A percentile compares a stretch with the other conserved stretches of the same genome.
Evolutionary conservation across 1,140 invertebrate genomes (phyloP).

Genomic region (Pinna nobilis): DNA sequence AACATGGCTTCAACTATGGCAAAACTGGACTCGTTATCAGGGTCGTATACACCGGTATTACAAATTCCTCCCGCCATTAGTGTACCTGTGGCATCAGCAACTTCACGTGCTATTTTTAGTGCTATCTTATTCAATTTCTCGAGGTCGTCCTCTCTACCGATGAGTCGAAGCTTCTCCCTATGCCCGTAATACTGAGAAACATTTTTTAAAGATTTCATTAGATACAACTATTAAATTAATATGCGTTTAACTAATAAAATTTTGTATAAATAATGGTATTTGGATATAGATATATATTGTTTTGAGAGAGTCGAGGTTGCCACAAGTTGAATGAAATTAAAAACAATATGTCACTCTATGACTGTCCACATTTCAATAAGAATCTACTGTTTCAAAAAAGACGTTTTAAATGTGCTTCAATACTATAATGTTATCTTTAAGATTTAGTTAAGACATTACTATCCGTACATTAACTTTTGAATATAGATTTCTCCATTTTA

Average conservation of each 20-base stretch:
- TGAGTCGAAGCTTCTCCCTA: conserved; percentile 56
- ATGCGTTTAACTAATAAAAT: no score
- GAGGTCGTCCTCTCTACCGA: conserved; percentile 64
- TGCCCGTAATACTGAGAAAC: conserved; percentile 66
- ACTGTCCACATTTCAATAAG: no score
- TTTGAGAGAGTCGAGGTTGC: no score
- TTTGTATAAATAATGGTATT: no score
- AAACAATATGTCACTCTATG: no score
- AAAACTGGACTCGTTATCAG: conserved; percentile 39
- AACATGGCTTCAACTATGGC: conserved; percentile 51
- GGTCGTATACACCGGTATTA: conserved; percentile 61
- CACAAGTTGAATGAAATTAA: no score
- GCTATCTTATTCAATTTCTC: conserved; percentile 65
- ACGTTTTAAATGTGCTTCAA: no score
- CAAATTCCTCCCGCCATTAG: conserved; percentile 67
- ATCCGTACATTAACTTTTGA: not conserved
- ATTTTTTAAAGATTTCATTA: not conserved
- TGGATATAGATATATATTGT: no score
- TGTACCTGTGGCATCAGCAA: conserved; percentile 59
- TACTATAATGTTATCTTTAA: not conserved
- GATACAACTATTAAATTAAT: no score
- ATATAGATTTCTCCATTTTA: no score
- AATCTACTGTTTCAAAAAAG: no score
- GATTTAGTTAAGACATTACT: not conserved
- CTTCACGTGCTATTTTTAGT: conserved; percentile 62